These are phyloP conservation scores for Alosa sapidissima DNA, from an alignment of 2,797 vertebrate species.

Conservation along the genomic window DNA sequence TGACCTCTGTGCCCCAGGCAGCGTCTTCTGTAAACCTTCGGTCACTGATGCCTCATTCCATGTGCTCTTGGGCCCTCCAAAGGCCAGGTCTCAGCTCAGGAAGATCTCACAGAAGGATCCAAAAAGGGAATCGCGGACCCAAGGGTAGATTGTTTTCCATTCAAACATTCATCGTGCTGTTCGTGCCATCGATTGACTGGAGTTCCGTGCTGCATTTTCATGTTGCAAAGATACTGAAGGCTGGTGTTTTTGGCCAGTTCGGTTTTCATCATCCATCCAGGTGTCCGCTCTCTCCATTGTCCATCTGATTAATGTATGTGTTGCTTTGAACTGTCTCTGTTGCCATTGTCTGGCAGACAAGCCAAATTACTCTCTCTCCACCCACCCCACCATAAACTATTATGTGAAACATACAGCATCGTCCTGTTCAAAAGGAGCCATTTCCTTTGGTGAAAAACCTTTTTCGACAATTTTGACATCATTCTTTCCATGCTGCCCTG, in stretches of 20 bases:
- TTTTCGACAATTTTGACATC: not conserved
- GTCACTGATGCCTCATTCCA: not conserved
- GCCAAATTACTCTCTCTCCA: not conserved
- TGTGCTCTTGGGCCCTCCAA: not conserved
- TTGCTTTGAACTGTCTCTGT: not conserved
- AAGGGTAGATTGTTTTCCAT: not conserved
- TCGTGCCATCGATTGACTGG: not conserved
- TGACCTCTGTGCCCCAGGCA: not conserved
- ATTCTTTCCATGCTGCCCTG: not conserved
- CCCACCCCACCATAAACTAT: not conserved
- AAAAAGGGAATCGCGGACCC: not conserved
- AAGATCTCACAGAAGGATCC: not conserved
- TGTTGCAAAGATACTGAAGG: not conserved
- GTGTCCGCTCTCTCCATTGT: not conserved
- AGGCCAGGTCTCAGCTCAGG: not conserved
- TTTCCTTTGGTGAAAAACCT: constrained; percentile 3
- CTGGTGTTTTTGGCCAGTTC: not conserved
- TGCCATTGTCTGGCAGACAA: not conserved
- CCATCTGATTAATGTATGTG: not conserved
- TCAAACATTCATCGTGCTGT: not conserved
- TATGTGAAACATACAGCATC: not conserved
- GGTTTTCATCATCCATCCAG: not conserved
- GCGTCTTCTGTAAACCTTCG: not conserved
- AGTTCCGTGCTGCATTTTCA: not conserved
- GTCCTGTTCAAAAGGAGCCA: not conserved